These are phyloP conservation scores for Boloria selene DNA, from an alignment of 2,888 invertebrate species.

Conservation along the genomic window DNA sequence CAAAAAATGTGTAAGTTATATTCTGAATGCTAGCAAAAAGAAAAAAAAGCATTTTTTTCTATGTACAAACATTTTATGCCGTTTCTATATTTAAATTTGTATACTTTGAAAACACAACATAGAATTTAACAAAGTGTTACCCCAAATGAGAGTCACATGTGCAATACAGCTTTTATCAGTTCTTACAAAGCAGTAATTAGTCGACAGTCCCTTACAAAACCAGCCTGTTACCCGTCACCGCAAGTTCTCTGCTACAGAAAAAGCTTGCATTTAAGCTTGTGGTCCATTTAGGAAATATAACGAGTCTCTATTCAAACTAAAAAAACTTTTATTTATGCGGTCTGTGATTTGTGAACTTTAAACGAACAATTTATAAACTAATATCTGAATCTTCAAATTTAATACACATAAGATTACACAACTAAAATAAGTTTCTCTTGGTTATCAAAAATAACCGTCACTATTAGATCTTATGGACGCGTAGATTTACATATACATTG, in stretches of 20 bases:
- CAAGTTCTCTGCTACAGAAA: constrained; percentile 21
- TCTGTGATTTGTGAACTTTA: too few species aligned
- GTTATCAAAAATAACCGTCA: too few species aligned
- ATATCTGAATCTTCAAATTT: too few species aligned
- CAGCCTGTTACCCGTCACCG: constrained; percentile 18
- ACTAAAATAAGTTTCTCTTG: too few species aligned
- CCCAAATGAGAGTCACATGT: constrained; percentile 13
- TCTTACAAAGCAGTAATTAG: constrained; percentile 30
- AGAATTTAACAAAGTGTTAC: constrained; percentile 15
- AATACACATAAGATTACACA: too few species aligned
- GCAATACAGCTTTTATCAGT: constrained; percentile 22
- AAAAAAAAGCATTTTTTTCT: constrained; percentile 3
- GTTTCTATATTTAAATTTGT: neutral
- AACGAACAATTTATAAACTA: too few species aligned
- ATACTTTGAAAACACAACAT: neutral
- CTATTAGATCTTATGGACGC: too few species aligned
- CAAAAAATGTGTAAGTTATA: constrained; percentile 12
- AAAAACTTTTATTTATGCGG: neutral
- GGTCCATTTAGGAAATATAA: neutral
- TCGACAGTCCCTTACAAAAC: constrained; percentile 24
- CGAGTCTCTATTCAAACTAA: neutral
- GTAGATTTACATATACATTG: too few species aligned
- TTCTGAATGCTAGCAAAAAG: neutral
- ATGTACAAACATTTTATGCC: constrained; percentile 1
- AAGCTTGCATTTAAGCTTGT: constrained; percentile 21